Evolutionary conservation across 2,113 vertebrate species (phyloP), one percentile per base, ranked within the genome.

Genomic region (Choloepus hoffmanni): DNA sequence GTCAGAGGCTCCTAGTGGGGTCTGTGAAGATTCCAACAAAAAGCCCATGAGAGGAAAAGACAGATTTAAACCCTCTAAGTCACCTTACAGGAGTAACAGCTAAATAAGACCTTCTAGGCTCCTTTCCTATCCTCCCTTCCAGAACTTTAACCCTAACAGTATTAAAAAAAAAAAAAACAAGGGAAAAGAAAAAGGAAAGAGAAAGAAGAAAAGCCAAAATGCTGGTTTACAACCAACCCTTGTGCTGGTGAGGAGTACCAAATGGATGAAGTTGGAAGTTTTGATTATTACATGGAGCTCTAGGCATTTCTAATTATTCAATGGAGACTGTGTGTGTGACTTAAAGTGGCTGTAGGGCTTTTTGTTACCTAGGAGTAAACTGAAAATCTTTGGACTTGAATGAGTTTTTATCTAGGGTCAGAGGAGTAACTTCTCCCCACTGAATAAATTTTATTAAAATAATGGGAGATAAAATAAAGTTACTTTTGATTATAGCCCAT

Each of bases 401-500:
- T 36, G 86, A 72, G 14, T 72, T 53, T 73, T 50, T 58, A 92
- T 76, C 55, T 15, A 72, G 70, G 86, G 83, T 95, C 91, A 94
- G n/a, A 74, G 40, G 26, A 84, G 14, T 63, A 92, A 87, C 60
- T 89, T 97, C 79, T 73, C 40, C n/a, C 73, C 48, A 73, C 8
- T 77, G 96, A 96, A 97, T 89, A 96, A 50, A 92, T 89, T 86
- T 92, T 89, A 91, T 96, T 86, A 93, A 55, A 94, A 73, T 60
- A 86, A 48, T 74, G 48, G 90, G 89, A 87, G 53, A 86, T 40
- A 63, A 96, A 95, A 92, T 92, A 94, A 89, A 94, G 82, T 78
- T 93, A 82, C 70, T 89, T 93, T 91, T 92, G 92, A 91, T 95
- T 90, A 89, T 16, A 84, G 72, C 60, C 93, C 95, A 53, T 21